Evolutionary conservation across 2,113 vertebrate genomes (phyloP).

Genomic region (Cnemophilus loriae): DNA sequence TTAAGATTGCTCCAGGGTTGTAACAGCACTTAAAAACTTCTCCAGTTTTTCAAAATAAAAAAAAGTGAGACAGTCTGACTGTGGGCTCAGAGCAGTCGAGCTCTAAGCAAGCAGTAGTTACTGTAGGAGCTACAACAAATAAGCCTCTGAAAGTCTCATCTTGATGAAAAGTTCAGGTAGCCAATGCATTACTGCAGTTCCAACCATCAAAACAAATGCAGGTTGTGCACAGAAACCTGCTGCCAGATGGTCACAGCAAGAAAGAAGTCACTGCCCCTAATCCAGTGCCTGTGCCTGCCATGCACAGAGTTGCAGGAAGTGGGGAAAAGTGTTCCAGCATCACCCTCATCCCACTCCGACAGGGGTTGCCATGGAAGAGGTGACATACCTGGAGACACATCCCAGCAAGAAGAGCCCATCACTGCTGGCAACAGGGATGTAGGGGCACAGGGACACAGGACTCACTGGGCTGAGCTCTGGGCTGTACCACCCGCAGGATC

Average conservation of each 20-base stretch:
- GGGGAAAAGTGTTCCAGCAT: neutral
- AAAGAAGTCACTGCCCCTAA: neutral
- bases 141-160: neutral
- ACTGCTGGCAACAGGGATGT: fast-evolving
- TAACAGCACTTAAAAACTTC: neutral
- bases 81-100: neutral
- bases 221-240: neutral
- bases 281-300: fast-evolving
- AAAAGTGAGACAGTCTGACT: neutral
- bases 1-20: neutral
- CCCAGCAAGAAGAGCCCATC: neutral
- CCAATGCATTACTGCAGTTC: neutral
- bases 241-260: neutral
- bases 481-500: neutral
- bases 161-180: neutral
- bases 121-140: neutral
- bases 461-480: neutral
- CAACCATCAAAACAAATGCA: neutral
- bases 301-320: neutral
- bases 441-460: neutral
- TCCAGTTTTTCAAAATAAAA: neutral
- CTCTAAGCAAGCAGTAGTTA: neutral
- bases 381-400: neutral
- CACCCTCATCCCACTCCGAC: fast-evolving
- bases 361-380: fast-evolving